Conservation (phyloP, 2,797 vertebrate genomes). For the Coregonus suidteri region DNA sequence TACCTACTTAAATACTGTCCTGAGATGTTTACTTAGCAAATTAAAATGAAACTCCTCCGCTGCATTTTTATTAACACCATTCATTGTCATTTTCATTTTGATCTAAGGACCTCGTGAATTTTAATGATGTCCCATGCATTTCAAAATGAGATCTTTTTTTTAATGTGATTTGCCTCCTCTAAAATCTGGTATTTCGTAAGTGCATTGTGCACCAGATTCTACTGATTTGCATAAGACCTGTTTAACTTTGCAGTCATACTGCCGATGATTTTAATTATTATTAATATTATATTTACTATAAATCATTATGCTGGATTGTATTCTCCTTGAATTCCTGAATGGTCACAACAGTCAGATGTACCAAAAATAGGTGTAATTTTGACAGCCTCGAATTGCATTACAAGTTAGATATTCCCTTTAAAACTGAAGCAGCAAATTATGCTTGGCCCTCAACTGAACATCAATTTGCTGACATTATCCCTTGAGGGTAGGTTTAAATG, state of each 20-base stretch:
- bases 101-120: constrained; percentile 69
- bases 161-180: constrained; percentile 38
- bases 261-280: background rate
- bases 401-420: constrained; percentile 4
- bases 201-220: background rate
- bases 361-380: background rate
- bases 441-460: constrained; percentile 22
- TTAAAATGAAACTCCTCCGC: constrained; percentile 47
- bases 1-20: too few relatives aligned
- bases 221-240: background rate
- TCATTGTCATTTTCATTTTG: constrained; percentile 71
- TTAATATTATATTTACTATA: background rate
- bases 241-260: background rate
- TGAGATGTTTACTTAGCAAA: constrained; percentile 57
- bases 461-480: constrained; percentile 27
- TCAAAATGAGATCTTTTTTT: constrained; percentile 52
- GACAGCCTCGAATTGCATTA: background rate
- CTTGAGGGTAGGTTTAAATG: background rate
- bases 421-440: constrained; percentile 9
- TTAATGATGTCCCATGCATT: constrained; percentile 63
- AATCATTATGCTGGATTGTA: background rate
- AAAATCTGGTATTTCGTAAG: background rate
- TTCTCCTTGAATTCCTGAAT: background rate
- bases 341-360: background rate
- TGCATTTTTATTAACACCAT: constrained; percentile 60